Evolutionary conservation across 2,888 invertebrate species (phyloP), one percentile per base, ranked within the genome.

Genomic region (Parasteatoda lunata): DNA sequence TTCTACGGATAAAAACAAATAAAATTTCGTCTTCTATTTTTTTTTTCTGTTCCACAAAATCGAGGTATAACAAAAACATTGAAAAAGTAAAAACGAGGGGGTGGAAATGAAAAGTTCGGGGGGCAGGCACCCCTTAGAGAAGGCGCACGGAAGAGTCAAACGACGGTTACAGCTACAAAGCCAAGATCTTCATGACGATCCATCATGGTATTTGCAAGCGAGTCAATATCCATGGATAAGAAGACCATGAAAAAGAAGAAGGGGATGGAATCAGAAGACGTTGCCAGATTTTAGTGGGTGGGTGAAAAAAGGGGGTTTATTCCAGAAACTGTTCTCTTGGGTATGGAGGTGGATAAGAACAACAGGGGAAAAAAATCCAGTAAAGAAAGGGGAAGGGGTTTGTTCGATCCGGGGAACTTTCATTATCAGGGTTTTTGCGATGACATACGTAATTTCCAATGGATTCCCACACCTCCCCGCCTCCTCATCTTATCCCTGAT

Each of bases 371-470:
- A 80, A 81, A 52, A 51, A 15, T 47, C 47, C 51, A 49, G 71
- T 59, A n/a, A 51, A 69, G 65, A 45, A 49, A 51, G 54, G 68
- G 59, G 52, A 47, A 66, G 9, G 15, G 66, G 66, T 13, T 47
- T 68, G 80, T 81, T 88, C 83, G 88, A 83, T 88, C 88, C 75
- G 66, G 54, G 68, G 52, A 79, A 80, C 78, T 88, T 88, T 88
- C 88, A 88, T 88, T 88, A 88, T 88, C 88, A 88, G 88, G 82
- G 76, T 77, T 85, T 72, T 71, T 73, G 83, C 83, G 88, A 88
- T 88, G 88, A 88, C 88, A 88, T 88, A 88, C 88, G 88, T 88
- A 88, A 88, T 88, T 88, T 88, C 78, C 88, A 83, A 88, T 88
- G 73, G 79, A 84, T 84, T 72, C 71, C 51, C 66, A 54, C 77